These are phyloP conservation scores for Rhineura floridana DNA, from an alignment of 2,113 vertebrate species.

Conservation along the genomic window DNA sequence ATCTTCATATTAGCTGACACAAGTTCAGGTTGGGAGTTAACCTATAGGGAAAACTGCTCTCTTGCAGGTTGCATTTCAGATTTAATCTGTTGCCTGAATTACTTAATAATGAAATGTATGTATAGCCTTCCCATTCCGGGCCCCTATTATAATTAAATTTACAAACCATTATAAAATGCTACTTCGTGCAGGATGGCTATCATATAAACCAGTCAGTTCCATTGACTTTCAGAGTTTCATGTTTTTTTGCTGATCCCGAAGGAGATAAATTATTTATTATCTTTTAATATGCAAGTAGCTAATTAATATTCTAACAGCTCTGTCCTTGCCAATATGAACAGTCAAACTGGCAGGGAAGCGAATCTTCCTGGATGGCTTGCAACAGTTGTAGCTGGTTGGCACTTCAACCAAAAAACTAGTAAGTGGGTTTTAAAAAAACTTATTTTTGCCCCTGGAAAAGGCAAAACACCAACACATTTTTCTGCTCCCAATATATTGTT, in stretches of 20 bases:
- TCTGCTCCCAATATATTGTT: neutral
- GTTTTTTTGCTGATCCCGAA: neutral
- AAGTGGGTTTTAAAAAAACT: neutral
- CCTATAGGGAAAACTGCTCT: neutral
- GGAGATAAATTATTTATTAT: neutral
- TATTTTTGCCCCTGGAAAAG: neutral
- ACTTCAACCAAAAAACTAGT: neutral
- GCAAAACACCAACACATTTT: neutral
- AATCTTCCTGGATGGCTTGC: neutral
- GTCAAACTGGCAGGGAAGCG: neutral
- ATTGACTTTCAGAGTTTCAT: neutral
- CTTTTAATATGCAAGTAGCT: neutral
- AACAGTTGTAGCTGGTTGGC: neutral
- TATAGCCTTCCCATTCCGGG: neutral
- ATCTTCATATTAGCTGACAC: neutral
- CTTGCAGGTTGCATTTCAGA: neutral
- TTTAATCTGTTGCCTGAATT: neutral
- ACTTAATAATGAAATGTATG: neutral
- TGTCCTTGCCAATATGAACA: neutral
- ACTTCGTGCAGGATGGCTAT: neutral
- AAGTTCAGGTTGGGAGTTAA: neutral
- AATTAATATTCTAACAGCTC: neutral
- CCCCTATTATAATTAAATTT: neutral
- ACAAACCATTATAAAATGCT: neutral
- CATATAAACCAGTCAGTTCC: neutral